A percentile compares a stretch with the other conserved stretches of the same genome.
phyloP scores from a whole-genome alignment of 1,140 invertebrate species.

The Trichonephila inaurata region DNA sequence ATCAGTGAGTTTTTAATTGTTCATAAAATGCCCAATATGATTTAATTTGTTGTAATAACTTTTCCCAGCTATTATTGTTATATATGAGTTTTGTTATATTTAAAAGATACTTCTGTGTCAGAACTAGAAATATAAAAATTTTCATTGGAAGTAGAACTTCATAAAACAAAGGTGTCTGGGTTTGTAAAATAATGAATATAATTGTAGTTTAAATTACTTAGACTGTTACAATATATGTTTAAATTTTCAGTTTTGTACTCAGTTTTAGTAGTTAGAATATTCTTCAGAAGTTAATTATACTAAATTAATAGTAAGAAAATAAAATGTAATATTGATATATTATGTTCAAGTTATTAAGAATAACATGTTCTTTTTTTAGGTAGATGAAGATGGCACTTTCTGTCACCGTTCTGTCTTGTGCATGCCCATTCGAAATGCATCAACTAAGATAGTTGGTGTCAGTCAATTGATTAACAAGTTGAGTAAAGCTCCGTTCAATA shows the following conservation, averaged over 20 bases:
- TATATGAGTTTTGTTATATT: no score
- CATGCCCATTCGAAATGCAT: conserved; percentile 95
- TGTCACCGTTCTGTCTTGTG: conserved; percentile 92
- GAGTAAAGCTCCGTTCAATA: conserved; percentile 91
- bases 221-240: neutral
- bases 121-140: no score
- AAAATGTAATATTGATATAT: no score
- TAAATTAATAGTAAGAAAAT: no score
- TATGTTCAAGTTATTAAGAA: neutral
- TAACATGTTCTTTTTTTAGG: conserved; percentile 79
- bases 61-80: no score
- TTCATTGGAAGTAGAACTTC: neutral
- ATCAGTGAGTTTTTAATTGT: conserved; percentile 79
- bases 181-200: neutral
- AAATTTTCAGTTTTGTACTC: neutral
- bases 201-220: neutral
- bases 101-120: no score
- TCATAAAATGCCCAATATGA: neutral
- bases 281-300: neutral
- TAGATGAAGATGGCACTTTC: conserved; percentile 89
- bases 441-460: conserved; percentile 93
- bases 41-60: no score
- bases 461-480: conserved; percentile 97
- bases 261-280: neutral
- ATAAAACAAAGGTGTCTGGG: neutral